Percentiles rank a stretch among this genome's conserved stretches.
phyloP scores from a whole-genome alignment of 2,113 vertebrate species.

The Spheniscus mendiculus region DNA sequence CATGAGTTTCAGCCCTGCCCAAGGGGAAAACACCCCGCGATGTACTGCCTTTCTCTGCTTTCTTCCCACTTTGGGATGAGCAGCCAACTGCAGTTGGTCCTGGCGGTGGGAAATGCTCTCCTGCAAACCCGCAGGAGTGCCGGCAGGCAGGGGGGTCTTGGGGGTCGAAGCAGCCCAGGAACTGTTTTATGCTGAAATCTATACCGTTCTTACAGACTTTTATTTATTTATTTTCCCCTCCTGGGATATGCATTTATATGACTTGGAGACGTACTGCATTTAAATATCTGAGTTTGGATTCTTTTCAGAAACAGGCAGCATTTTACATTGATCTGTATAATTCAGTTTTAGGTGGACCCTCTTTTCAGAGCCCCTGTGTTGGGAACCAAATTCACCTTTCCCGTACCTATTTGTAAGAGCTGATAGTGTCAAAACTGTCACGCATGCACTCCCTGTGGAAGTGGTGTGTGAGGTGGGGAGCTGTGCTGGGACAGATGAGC shows the following conservation, averaged over 20 bases:
- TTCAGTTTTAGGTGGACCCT: neutral
- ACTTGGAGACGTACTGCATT: neutral
- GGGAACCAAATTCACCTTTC: neutral
- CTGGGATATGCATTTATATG: neutral
- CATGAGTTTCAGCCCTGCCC: conserved; percentile 27
- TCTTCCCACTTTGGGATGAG: neutral
- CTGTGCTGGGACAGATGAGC: neutral
- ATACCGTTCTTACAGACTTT: neutral
- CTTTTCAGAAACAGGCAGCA: neutral
- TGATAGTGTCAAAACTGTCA: neutral
- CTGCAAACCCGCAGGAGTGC: neutral
- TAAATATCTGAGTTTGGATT: neutral
- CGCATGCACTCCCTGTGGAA: rapidly evolving
- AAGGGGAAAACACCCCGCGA: conserved; percentile 32
- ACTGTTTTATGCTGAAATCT: neutral
- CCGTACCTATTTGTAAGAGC: neutral
- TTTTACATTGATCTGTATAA: neutral
- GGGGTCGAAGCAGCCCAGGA: neutral
- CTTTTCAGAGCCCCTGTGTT: neutral
- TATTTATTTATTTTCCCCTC: neutral
- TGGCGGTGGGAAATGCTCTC: neutral
- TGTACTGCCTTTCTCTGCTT: conserved; percentile 8
- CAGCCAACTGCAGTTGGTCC: conserved; percentile 53
- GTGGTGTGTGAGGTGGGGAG: neutral
- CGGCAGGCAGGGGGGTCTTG: neutral